Evolutionary conservation across 2,888 invertebrate species (phyloP), one percentile per base, ranked within the genome.

Genomic region (Sthenelais limicola): DNA sequence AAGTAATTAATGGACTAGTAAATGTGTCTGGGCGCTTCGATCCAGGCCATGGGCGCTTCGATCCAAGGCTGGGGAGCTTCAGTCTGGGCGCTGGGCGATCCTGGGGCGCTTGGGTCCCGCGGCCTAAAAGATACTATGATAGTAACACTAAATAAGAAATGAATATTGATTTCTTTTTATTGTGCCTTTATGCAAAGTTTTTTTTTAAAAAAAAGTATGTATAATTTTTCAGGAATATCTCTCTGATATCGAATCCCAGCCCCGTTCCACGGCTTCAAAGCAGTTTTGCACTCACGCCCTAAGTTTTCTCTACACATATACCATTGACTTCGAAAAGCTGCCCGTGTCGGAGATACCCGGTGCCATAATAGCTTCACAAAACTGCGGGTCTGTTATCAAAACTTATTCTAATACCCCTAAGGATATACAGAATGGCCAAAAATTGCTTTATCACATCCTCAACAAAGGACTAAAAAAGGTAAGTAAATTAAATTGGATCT

Each of bases 391-490:
- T 3, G 35, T 21, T 43, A 62, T 62, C 38, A 21, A 62, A 21
- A 5, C 4, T 9, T 1, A 62, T 15, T 38, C 38, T 2, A 24
- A 18, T 21, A 62, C 35, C 24, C 24, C 4, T 1, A 62, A 33
- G 15, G 62, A 62, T 26, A 24, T 18, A 1, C 62, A 38, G 24
- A 62, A 35, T 1, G 3, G 38, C 21, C 38, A 33, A 15, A 62
- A 62, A 18, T 28, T 38, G 38, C 38, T 62, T 4, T 62, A 62
- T 38, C 62, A 62, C 28, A 28, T 62, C 4, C 35, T 62, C 21
- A 35, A 18, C 5, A 62, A 62, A 15, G 38, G 38, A 12, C 15
- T 62, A 12, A 62, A 62, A 35, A 62, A 24, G 62, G 62, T 62
- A 62, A 3, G 30, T 21, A 30, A 9, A 3, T 30, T n/a, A 3